Evolutionary conservation across 2,113 vertebrate genomes (phyloP).

Genomic region (Lepidothrix coronata): DNA sequence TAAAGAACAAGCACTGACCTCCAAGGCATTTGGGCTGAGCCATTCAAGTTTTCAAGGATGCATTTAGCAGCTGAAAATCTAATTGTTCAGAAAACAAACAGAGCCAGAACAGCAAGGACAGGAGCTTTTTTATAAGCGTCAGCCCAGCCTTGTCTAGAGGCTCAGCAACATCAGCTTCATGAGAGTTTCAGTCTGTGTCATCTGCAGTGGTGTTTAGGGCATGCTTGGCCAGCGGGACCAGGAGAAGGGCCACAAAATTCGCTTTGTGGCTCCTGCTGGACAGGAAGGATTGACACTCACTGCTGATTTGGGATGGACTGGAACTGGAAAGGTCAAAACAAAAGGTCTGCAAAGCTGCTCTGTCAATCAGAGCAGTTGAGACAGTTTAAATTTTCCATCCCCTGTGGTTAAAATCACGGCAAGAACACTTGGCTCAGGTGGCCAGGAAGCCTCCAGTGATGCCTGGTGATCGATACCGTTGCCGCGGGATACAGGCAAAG

Average conservation of each 20-base stretch:
- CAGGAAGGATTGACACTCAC: not conserved
- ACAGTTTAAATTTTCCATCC: not conserved
- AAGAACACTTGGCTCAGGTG: not conserved
- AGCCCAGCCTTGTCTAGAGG: not conserved
- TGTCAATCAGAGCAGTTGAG: not conserved
- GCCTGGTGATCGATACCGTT: not conserved
- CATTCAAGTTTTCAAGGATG: not conserved
- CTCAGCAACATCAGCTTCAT: not conserved
- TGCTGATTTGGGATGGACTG: not conserved
- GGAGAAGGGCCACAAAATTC: not conserved
- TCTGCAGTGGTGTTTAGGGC: not conserved
- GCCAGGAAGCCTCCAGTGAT: not conserved
- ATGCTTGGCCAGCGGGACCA: not conserved
- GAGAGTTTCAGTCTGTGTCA: not conserved
- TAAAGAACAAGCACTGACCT: conserved; percentile 27
- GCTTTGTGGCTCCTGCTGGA: not conserved
- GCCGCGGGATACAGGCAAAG: not conserved
- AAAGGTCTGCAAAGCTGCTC: not conserved
- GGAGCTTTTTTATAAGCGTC: not conserved
- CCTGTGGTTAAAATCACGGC: not conserved
- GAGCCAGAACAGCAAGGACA: not conserved
- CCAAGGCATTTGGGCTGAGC: not conserved
- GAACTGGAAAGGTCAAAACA: not conserved
- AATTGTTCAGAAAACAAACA: conserved; percentile 33
- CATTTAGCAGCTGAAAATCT: conserved; percentile 3